Evolutionary conservation across 2,797 vertebrate species (phyloP), one percentile per base, ranked within the genome.

Genomic region (Tragelaphus oryx): DNA sequence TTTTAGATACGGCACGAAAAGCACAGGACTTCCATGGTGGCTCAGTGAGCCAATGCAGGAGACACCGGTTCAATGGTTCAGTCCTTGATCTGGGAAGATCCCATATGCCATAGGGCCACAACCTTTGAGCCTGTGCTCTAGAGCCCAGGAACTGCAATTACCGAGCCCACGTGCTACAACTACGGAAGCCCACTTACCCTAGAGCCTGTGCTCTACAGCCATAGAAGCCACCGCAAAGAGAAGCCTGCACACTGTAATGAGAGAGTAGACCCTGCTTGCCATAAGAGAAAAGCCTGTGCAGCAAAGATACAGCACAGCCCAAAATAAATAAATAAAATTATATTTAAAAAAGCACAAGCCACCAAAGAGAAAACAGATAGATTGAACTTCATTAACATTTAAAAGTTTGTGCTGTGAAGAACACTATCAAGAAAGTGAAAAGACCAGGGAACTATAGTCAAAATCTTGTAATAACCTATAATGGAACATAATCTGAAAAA

Each of bases 191-290:
- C 20, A 2, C 65, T 68, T 22, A 41, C 10, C 65, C 33, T 12
- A 3, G 5, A 71, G 65, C 65, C 65, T 41, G 33, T 13, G 33
- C 8, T 3, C 62, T 33, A n/a, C 62, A 33, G 2, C 4, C 33
- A 24, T 0, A 71, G 37, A 24, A 24, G 68, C 33, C 37, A 12
- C 20, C 6, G 6, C 37, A 24, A 7, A 7, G 33, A 68, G 16
- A 20, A 68, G 68, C 20, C 33, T 24, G 33, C 11, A 4, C 33
- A 41, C 33, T 3, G 0, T 20, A 24, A 2, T 0, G 0, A 24
- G 65, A 12, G 20, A 6, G 33, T 22, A 71, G 33, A 20, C 65
- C 10, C 65, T 41, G 65, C 33, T 41, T 8, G 20, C 33, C 37
- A 13, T 2, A 0, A 37, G 33, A 41, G 37, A 71, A 24, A 71